A percentile compares a stretch with the other conserved stretches of the same genome.
Evolutionary conservation across 2,113 vertebrate species (phyloP).

Genomic region (Hepsetus odoe): DNA sequence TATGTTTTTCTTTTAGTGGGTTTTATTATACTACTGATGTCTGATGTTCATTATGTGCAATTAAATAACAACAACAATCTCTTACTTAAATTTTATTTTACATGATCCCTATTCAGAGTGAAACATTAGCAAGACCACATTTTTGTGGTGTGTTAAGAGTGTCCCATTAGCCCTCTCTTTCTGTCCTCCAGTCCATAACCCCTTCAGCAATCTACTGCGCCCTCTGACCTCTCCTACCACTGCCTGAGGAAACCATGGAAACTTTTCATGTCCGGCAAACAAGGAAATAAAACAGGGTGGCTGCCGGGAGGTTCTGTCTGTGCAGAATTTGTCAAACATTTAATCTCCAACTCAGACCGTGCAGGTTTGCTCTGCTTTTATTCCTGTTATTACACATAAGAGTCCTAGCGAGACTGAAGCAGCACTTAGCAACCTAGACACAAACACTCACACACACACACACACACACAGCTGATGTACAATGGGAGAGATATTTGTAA

Average conservation of each 20-base stretch:
- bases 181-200: conserved; percentile 55
- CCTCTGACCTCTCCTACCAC: conserved; percentile 72
- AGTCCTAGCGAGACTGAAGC: conserved; percentile 32
- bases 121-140: neutral
- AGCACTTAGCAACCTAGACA: conserved; percentile 62
- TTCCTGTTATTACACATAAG: conserved; percentile 57
- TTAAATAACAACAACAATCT: neutral
- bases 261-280: conserved; percentile 71
- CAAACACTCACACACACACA: too few relatives aligned
- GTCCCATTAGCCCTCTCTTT: conserved; percentile 26
- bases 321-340: conserved; percentile 62
- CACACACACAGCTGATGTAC: neutral
- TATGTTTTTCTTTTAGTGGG: too few relatives aligned
- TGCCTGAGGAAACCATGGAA: conserved; percentile 73
- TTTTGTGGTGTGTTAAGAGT: conserved; percentile 10
- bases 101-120: neutral
- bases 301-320: conserved; percentile 59
- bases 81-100: neutral
- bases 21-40: too few relatives aligned
- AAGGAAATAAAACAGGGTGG: conserved; percentile 67
- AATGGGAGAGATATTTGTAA: neutral
- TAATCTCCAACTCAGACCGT: conserved; percentile 50
- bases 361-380: conserved; percentile 58
- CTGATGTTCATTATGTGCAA: too few relatives aligned
- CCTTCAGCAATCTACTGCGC: conserved; percentile 67